phyloP scores from a whole-genome alignment of 2,113 vertebrate genomes.

The Gallinago undulata region DNA sequence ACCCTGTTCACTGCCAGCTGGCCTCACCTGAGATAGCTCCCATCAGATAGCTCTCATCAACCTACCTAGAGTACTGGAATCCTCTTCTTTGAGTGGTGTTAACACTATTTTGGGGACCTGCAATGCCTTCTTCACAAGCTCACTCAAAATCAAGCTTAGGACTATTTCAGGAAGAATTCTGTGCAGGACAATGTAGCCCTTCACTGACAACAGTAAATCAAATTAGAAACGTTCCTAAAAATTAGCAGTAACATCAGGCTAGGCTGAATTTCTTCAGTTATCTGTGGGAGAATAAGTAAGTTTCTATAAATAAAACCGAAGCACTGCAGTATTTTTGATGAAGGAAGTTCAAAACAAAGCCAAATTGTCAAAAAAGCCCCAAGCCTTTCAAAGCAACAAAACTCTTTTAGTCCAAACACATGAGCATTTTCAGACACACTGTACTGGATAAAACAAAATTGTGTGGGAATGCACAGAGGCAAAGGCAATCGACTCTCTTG shows the following conservation, averaged over 20 bases:
- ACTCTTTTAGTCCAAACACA: neutral
- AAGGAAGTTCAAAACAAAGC: conserved; percentile 35
- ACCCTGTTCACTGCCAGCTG: neutral
- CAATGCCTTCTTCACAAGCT: neutral
- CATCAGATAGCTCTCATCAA: neutral
- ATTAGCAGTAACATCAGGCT: neutral
- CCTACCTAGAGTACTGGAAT: neutral
- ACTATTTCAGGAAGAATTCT: neutral
- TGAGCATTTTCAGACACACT: neutral
- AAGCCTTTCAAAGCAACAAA: neutral
- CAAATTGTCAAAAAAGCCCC: conserved; percentile 38
- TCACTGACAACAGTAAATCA: neutral
- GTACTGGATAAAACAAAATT: neutral
- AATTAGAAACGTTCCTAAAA: conserved; percentile 23
- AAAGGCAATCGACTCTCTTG: neutral
- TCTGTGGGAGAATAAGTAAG: neutral
- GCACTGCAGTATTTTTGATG: neutral
- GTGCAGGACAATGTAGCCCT: neutral
- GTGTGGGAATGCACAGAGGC: neutral
- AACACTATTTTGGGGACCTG: neutral
- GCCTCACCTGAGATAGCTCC: neutral
- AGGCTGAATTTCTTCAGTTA: neutral
- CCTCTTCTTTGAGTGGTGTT: neutral
- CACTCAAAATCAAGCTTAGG: neutral
- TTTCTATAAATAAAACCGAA: conserved; percentile 26